Evolutionary conservation across 2,888 invertebrate species (phyloP), one percentile per base, ranked within the genome.

Genomic region (Cantharis lateralis): DNA sequence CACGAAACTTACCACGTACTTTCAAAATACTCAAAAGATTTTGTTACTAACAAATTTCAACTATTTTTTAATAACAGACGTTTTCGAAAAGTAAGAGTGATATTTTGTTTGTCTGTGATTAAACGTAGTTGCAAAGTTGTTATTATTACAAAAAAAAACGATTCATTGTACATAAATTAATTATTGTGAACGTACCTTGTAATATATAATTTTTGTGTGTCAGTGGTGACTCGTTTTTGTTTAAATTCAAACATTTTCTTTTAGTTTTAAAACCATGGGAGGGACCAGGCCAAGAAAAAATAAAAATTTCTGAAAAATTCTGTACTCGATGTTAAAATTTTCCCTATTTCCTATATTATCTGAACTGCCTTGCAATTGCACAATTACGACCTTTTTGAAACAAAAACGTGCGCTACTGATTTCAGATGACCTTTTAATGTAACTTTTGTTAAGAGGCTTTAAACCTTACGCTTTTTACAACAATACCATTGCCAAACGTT

Each of bases 1-100:
- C 64, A 20, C 64, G 18, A 66, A 66, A 66, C 64, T 66, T 66
- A 66, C 64, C 64, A 24, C 18, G 64, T 66, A 66, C 64, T 66
- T 66, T 66, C 64, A 66, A 66, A 66, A 66, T 66, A 66, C 64
- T 66, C 64, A 20, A 66, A 28, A n/a, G 7, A n/a, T 48, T 48
- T 48, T 48, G n/a, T 48, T n/a, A 48, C 48, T n/a, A 48, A 48
- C 48, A 48, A 48, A 48, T n/a, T n/a, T n/a, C 2, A 48, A 66
- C 64, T 66, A 63, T 16, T 20, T 18, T 66, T 66, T 66, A 24
- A 20, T 20, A 18, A 66, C 64, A 66, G 64, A 66, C 18, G 32
- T n/a, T 66, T 66, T 66, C 20, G n/a, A 66, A 66, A 63, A 63
- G 16, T 63, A 16, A 15, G 24, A n/a, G 24, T n/a, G 64, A 66